Conservation (phyloP, 2,113 vertebrate species). For the Lathamus discolor region DNA sequence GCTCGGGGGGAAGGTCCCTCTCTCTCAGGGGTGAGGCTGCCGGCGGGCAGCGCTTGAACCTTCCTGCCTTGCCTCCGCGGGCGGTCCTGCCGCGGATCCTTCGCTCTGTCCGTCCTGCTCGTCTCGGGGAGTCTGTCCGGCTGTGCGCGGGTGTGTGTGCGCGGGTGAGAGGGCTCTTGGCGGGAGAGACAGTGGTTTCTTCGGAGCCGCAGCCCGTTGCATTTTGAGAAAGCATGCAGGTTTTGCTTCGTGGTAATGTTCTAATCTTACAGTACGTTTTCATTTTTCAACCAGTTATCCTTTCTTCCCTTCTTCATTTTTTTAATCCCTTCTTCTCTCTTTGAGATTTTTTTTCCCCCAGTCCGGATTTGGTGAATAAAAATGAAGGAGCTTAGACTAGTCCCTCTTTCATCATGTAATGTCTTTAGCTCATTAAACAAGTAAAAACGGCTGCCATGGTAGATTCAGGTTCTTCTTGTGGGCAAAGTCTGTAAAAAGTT, state of each 20-base stretch:
- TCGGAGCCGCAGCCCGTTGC: conserved; percentile 52
- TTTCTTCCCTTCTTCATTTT: neutral
- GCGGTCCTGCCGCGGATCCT: conserved; percentile 29
- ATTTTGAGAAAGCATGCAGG: conserved; percentile 72
- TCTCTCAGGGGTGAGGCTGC: conserved; percentile 49
- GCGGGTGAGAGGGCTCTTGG: neutral
- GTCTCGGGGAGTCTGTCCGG: conserved; percentile 46
- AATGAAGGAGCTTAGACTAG: conserved; percentile 66
- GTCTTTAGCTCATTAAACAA: conserved; percentile 78
- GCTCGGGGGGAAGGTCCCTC: conserved; percentile 76
- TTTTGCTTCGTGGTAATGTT: conserved; percentile 51
- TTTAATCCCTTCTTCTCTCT: neutral
- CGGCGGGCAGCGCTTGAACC: conserved; percentile 26
- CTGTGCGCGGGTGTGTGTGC: conserved; percentile 4
- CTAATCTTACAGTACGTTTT: conserved; percentile 55
- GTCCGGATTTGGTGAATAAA: conserved; percentile 71
- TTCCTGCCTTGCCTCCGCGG: conserved; percentile 41
- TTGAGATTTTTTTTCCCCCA: conserved; percentile 6
- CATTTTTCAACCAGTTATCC: conserved; percentile 1
- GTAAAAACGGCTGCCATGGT: conserved; percentile 72
- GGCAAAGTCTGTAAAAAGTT: conserved; percentile 68
- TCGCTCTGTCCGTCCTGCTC: conserved; percentile 54
- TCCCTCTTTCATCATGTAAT: conserved; percentile 70
- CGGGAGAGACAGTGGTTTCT: conserved; percentile 25
- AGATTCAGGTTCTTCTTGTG: conserved; percentile 71